Evolutionary conservation across 2,797 vertebrate species (phyloP), one percentile per base, ranked within the genome.

Genomic region (Phalloptychus januarius): DNA sequence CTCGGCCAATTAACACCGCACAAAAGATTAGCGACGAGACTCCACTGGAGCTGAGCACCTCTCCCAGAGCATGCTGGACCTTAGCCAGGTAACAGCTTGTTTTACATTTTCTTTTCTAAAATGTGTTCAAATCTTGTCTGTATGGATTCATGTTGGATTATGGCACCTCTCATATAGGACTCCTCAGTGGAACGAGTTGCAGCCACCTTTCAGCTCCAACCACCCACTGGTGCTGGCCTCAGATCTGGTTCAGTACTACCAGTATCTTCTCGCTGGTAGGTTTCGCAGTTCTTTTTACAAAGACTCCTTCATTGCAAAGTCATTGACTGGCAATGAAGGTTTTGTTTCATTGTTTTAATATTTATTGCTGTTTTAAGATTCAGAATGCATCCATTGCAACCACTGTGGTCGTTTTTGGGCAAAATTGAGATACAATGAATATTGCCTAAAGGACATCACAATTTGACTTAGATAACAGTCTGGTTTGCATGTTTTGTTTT

Each of bases 181-280:
- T 61, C 98, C 97, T 73, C 98, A 98, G 85, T 99, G 98, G 98
- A 99, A 98, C 88, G 98, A 99, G 86, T 95, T 99, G 73, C 98
- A 99, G 93, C 98, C 98, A 69, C 98, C 98, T 71, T 99, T 99
- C 96, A 98, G 96, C 92, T 95, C 97, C 89, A 98, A 96, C 94
- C 98, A 99, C 89, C 97, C 97, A 4, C 90, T 99, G 88, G 96
- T 99, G 85, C 93, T 98, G 72, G 97, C 98, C 76, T 97, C 98
- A 31, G 98, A 99, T 92, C 96, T 97, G 6, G 98, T 99, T 50
- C 98, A 98, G 94, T 97, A 97, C 93, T 98, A 97, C 91, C 98
- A 99, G 89, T 97, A 96, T 91, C 96, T 98, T 80, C 95, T 98
- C 69, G 95, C 97, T 87, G 97, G 98, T 99, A 92, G 97, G 97